Base-by-base conservation (phyloP, 2,113 vertebrate genomes). In the Notothenia coriiceps region DNA sequence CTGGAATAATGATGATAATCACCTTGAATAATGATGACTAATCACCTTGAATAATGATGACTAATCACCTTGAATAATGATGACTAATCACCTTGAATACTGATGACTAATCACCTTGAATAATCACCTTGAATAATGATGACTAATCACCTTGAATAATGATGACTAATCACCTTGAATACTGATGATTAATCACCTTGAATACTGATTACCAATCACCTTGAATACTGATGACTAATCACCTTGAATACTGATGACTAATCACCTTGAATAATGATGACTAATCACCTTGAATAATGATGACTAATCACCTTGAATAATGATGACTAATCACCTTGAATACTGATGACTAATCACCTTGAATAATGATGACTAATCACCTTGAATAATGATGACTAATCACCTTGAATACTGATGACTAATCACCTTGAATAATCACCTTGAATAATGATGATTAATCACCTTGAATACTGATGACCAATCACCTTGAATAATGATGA, bases 401-500 rank as follows among this genome's bases (percentile, higher is more conserved):
- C 25, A 25, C 25, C 25, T 25, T 25, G 25, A 25, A 25, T 25
- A 25, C 6, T 25, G 4, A 10, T 6, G 6, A 33, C n/a, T 0
- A 6, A 22, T 82, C 43, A 98, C 98, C 96, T 97, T 93, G 47
- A 99, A 99, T 71, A 99, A 92, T 0, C 43, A 98, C 98, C 96
- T 97, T 93, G 47, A 99, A 99, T 71, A 99, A 92, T 0, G 96
- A 10, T 5, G 6, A 33, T n/a, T 0, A 6, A 22, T 82, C 43
- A 25, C 25, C 25, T 25, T 25, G 25, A 25, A 25, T 25, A 25
- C 10, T 25, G 4, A 10, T 6, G 6, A 33, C n/a, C 0, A 6
- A 22, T 82, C 43, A 98, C 98, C 96, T 97, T 93, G 47, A 99
- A 99, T 71, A 99, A 1, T 22, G 22, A 22, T 22, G 22, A 22